These are phyloP conservation scores for Prochilodus magdalenae DNA, from an alignment of 2,113 vertebrate genomes.

Conservation along the genomic window DNA sequence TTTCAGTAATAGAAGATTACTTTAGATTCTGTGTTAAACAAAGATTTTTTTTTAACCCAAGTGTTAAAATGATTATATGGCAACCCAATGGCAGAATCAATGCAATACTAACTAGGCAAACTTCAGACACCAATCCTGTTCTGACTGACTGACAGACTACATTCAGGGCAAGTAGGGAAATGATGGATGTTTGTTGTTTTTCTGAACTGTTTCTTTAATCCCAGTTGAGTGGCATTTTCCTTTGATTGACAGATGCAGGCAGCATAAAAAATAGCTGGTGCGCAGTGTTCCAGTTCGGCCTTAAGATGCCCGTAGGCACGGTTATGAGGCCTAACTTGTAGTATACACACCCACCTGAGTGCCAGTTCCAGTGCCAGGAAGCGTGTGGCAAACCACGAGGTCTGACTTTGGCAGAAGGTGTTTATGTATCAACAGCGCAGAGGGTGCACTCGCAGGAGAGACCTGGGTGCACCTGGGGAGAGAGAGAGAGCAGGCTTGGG, in stretches of 20 bases:
- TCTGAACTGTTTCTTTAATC: background rate
- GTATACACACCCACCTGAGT: background rate
- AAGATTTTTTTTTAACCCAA: too few relatives aligned
- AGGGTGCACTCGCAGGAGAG: constrained; percentile 45
- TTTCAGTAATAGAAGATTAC: too few relatives aligned
- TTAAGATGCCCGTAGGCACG: background rate
- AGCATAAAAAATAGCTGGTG: background rate
- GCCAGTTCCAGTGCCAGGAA: constrained; percentile 51
- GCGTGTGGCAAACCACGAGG: constrained; percentile 52
- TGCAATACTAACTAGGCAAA: too few relatives aligned
- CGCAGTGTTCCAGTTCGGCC: background rate
- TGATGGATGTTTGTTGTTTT: background rate
- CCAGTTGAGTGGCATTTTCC: background rate
- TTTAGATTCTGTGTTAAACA: too few relatives aligned
- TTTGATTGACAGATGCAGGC: background rate
- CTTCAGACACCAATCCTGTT: too few relatives aligned
- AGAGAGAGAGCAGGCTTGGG: constrained; percentile 46
- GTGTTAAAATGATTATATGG: too few relatives aligned
- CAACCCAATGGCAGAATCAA: too few relatives aligned
- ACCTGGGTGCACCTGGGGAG: constrained; percentile 21
- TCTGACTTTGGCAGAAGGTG: constrained; percentile 41
- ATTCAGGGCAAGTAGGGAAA: background rate
- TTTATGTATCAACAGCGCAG: constrained; percentile 66
- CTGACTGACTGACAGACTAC: too few relatives aligned
- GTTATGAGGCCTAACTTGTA: constrained; percentile 25